A percentile compares a stretch with the other conserved stretches of the same genome.
phyloP scores from a whole-genome alignment of 1,140 invertebrate genomes.

The Halictus rubicundus region DNA sequence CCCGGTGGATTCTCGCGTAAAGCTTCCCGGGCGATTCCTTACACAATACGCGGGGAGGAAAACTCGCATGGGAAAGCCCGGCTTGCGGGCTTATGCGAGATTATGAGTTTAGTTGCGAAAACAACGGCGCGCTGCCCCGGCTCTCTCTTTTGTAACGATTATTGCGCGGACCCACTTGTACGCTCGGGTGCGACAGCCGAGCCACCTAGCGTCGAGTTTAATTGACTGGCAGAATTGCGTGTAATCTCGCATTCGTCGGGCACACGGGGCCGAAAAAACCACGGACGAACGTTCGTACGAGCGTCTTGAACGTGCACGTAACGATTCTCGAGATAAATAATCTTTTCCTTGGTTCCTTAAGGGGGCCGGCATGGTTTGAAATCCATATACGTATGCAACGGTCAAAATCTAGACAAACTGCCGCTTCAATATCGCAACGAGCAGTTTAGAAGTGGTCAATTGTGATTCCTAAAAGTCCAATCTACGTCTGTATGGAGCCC shows the following conservation, averaged over 20 bases:
- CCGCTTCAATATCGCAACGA: no score
- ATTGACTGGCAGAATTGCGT: conserved; percentile 7
- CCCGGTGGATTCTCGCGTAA: conserved; percentile 72
- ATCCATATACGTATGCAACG: no score
- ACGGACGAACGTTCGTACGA: no score
- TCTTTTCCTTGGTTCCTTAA: no score
- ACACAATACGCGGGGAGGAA: conserved; percentile 59
- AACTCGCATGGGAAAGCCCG: conserved; percentile 78
- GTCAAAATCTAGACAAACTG: no score
- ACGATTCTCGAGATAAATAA: no score
- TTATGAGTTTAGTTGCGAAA: conserved; percentile 79
- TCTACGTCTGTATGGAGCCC: no score
- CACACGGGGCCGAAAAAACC: no score
- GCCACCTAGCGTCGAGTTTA: conserved; percentile 1
- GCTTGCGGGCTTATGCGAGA: conserved; percentile 78
- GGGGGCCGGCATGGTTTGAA: no score
- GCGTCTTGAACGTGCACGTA: no score
- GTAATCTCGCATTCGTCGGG: background rate
- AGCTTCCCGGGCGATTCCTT: conserved; percentile 60
- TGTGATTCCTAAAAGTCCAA: no score
- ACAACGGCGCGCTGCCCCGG: conserved; percentile 62
- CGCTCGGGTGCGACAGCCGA: background rate
- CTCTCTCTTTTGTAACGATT: conserved; percentile 75
- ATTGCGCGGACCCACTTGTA: conserved; percentile 51
- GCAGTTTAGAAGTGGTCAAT: no score